Base-by-base conservation (phyloP, 2,797 vertebrate genomes). In the Vireo griseus region DNA sequence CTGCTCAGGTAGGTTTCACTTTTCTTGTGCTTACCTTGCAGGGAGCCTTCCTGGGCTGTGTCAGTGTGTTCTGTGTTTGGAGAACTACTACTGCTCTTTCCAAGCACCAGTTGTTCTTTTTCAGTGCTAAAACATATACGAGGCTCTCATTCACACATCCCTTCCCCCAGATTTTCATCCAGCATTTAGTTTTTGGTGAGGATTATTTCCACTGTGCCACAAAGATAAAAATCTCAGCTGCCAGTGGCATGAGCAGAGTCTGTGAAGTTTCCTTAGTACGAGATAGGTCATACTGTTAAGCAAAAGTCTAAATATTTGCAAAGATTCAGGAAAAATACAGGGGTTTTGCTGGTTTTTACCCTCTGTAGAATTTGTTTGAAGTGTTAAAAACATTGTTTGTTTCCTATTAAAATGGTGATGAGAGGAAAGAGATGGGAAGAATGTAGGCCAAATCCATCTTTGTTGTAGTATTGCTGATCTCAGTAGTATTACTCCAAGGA, bases 401-500 rank as follows among this genome's bases (percentile, higher is more conserved):
- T 95, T 94, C 40, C 63, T 86, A 42, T 71, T 92, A 73, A 90
- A 93, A 88, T 24, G 10, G 58, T 86, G 85, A 84, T 88, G 91
- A 91, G 72, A 82, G 63, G 71, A 83, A 83, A 86, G 78, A 68
- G 37, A 44, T 0, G 5, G 54, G 65, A 87, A 68, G 33, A 68
- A 72, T 31, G 22, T 45, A 62, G 57, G 65, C 62, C 87, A 94
- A 62, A 83, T 82, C 78, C 37, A 16, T 88, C 39, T 92, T 73
- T 91, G 67, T 89, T 86, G 47, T 57, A 85, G 44, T 58, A 40
- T 28, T 74, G 48, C 72, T 84, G 79, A 90, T 90, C 65, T 83
- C 3, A 12, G 35, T 91, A 61, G 39, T 21, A 29, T 55, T 94
- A 45, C 45, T 90, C 55, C 47, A 72, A 86, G 76, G 57, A 77